Evolutionary conservation across 2,888 invertebrate genomes (phyloP).

Genomic region (Dolichomitus sp.): DNA sequence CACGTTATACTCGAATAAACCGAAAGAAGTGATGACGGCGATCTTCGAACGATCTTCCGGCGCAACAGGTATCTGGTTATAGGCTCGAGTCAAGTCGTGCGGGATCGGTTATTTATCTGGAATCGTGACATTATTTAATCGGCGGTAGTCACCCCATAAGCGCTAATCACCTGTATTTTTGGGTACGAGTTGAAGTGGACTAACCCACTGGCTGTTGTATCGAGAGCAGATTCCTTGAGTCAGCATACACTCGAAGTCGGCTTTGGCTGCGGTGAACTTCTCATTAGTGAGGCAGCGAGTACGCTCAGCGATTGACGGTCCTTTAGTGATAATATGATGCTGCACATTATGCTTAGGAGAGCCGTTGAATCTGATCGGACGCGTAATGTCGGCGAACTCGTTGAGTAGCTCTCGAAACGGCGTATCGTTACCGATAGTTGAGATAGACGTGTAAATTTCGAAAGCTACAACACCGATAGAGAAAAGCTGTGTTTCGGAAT

Average conservation of each 20-base stretch:
- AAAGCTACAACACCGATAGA: background rate
- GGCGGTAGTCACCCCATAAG: slow-evolving; percentile 75
- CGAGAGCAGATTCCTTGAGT: slow-evolving; percentile 83
- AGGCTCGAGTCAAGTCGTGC: slow-evolving; percentile 72
- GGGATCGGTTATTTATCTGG: slow-evolving; percentile 78
- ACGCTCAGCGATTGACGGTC: slow-evolving; percentile 77
- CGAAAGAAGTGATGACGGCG: slow-evolving; percentile 77
- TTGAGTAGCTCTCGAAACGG: slow-evolving; percentile 15
- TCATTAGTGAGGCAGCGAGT: slow-evolving; percentile 79
- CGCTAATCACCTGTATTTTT: slow-evolving; percentile 72
- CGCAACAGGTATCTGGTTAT: slow-evolving; percentile 74
- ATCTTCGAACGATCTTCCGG: slow-evolving; percentile 75
- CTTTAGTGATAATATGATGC: slow-evolving; percentile 79
- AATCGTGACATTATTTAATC: slow-evolving; percentile 73
- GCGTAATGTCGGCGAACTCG: slow-evolving; percentile 19
- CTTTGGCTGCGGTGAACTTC: slow-evolving; percentile 73
- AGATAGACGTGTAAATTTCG: background rate
- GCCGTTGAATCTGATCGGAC: background rate
- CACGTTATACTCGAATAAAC: slow-evolving; percentile 76
- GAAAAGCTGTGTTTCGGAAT: background rate
- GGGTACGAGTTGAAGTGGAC: slow-evolving; percentile 78
- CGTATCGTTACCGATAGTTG: background rate
- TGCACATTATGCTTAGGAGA: background rate
- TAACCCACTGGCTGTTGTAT: slow-evolving; percentile 83
- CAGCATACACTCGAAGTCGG: slow-evolving; percentile 78